Evolutionary conservation across 1,140 invertebrate genomes (phyloP), one percentile per base, ranked within the genome.

Genomic region (Dolichoris vasculosae): DNA sequence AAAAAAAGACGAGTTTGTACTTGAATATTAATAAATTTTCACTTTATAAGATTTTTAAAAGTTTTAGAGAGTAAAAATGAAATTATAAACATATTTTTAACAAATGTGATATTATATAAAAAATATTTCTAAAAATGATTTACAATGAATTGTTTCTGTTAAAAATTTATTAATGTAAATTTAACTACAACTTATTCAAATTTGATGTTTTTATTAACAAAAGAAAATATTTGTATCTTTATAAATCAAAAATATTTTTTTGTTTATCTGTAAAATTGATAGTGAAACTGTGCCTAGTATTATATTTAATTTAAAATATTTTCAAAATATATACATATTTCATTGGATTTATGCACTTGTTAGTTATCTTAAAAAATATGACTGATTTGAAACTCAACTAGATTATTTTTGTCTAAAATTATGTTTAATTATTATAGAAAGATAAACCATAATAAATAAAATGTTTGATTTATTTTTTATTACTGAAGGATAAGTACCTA

Each of bases 351-450:
- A 30, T 67, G 26, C 77, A 84, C 51, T 67, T 84, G 40, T 73
- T 26, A 35, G 48, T 78, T 85, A 40, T 85, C 63, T 80, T n/a
- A 77, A 30, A 71, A 69, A 79, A 23, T 23, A 84, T 71, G 35
- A 63, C 73, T 84, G 64, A 73, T 46, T 48, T 71, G 7, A 8
- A 46, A 80, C n/a, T 71, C 35, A 48, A 51, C 32, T 78, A 76
- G 26, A 40, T 35, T 64, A 26, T 9, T 78, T 84, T 43, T 30
- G 51, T 76, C 26, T 17, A 76, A 76, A 83, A 51, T 75, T 75
- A 43, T 75, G 46, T 73, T 48, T n/a, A n/a, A 76, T n/a, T 59
- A 4, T 55, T 83, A 83, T 9, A 26, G 30, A 64, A 55, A 73
- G 13, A 76, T 64, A 76, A 63, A 63, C 46, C 23, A 15, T 82